Percentiles rank a stretch among this genome's conserved stretches.
Conservation (phyloP, 2,888 invertebrate species). For the Troides aeacus region DNA sequence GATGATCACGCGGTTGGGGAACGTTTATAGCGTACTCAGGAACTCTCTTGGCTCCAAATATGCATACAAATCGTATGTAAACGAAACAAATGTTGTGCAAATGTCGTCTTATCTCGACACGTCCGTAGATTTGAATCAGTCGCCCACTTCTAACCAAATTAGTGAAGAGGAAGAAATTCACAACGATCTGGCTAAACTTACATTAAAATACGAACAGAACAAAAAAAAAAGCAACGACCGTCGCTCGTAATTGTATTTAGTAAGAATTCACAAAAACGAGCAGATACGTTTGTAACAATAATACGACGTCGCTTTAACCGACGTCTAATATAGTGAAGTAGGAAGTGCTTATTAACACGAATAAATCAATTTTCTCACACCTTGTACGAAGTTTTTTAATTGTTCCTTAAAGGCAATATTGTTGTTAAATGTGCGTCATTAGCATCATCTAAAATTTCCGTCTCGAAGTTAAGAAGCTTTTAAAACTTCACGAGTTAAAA, state of each 20-base stretch:
- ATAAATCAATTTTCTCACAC: conserved; percentile 22
- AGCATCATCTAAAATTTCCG: background rate
- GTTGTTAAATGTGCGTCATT: conserved; percentile 1
- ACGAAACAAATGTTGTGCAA: conserved; percentile 40
- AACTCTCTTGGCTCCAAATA: conserved; percentile 33
- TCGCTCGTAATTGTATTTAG: background rate
- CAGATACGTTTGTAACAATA: background rate
- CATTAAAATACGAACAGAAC: conserved; percentile 7
- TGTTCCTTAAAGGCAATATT: conserved; percentile 5
- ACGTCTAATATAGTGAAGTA: background rate
- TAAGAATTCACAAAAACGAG: background rate
- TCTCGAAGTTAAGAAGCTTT: background rate
- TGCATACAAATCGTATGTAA: conserved; percentile 46
- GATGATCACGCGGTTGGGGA: conserved; percentile 24
- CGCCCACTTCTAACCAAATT: conserved; percentile 45
- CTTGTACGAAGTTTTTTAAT: conserved; percentile 13
- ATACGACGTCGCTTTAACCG: background rate
- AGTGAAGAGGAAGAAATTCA: conserved; percentile 27
- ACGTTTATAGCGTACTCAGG: conserved; percentile 27
- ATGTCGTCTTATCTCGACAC: conserved; percentile 44
- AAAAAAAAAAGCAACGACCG: background rate
- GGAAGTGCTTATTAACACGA: conserved; percentile 14
- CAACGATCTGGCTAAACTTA: conserved; percentile 10
- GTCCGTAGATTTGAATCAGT: conserved; percentile 46
- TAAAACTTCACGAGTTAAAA: background rate